phyloP scores from a whole-genome alignment of 1,140 invertebrate species.

The Drosophila subobscura region DNA sequence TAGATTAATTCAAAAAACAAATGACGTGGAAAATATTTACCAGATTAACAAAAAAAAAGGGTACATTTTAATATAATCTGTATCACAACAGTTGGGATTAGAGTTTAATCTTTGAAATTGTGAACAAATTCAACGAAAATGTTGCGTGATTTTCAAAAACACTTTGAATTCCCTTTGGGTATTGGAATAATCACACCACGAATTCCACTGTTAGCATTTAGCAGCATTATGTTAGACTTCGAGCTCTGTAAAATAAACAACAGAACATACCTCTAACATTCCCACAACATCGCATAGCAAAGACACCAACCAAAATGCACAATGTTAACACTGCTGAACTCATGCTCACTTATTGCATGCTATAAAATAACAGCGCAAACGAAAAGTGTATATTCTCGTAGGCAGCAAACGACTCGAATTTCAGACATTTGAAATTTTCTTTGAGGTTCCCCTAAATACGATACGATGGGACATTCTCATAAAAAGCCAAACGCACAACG shows the following conservation, averaged over 20 bases:
- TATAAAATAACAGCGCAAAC: conserved; percentile 19
- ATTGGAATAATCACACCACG: too few relatives aligned
- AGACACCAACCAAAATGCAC: conserved; percentile 34
- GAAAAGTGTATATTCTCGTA: not conserved
- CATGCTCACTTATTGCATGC: conserved; percentile 45
- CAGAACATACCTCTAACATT: not conserved
- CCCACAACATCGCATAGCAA: conserved; percentile 12
- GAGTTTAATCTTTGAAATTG: too few relatives aligned
- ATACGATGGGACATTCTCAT: not conserved
- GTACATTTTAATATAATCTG: not conserved
- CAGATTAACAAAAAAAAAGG: not conserved
- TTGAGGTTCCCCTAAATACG: not conserved
- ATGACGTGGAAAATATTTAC: conserved; percentile 19
- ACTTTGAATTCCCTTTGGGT: too few relatives aligned
- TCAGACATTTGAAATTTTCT: not conserved
- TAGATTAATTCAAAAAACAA: conserved; percentile 13
- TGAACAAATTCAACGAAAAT: too few relatives aligned
- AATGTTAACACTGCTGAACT: not conserved
- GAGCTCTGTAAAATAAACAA: not conserved
- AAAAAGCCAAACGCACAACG: not conserved
- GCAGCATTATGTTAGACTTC: not conserved
- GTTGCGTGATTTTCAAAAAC: too few relatives aligned
- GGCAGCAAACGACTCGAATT: not conserved
- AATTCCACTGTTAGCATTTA: not conserved
- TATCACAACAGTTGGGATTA: not conserved